These are phyloP conservation scores for Phrynocephalus forsythii DNA, from an alignment of 2,797 vertebrate species.

Conservation along the genomic window DNA sequence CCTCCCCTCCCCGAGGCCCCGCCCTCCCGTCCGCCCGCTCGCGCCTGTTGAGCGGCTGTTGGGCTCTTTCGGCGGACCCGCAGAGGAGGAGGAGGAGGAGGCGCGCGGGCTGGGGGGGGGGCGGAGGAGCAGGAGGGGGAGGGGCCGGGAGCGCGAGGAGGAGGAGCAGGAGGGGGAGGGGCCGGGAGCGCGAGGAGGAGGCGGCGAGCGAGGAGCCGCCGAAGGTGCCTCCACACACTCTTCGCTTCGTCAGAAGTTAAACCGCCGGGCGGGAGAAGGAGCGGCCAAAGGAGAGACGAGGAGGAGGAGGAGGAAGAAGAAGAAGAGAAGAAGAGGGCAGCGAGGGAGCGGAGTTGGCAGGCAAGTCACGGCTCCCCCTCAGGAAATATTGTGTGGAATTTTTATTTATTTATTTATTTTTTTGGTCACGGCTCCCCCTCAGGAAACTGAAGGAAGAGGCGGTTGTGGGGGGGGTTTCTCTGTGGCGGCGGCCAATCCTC, in stretches of 20 bases:
- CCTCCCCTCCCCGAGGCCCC: slow-evolving; percentile 19
- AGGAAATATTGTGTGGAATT: background rate
- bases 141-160: background rate
- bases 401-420: background rate
- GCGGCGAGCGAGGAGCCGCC: too few relatives aligned
- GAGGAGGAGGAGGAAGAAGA: slow-evolving; percentile 53
- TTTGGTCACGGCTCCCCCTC: background rate
- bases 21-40: slow-evolving; percentile 11
- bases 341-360: background rate
- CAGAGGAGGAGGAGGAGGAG: slow-evolving; percentile 53
- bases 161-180: too few relatives aligned
- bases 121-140: background rate
- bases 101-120: background rate
- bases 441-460: background rate
- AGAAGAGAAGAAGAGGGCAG: background rate
- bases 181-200: too few relatives aligned
- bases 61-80: slow-evolving; percentile 14
- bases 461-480: background rate
- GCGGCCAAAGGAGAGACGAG: background rate
- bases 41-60: slow-evolving; percentile 69
- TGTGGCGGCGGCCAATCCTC: background rate
- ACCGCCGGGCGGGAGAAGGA: background rate
- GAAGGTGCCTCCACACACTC: too few relatives aligned
- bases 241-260: too few relatives aligned
- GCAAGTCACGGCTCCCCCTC: background rate